Evolutionary conservation across 2,888 invertebrate species (phyloP), one percentile per base, ranked within the genome.

Genomic region (Thereva nobilitata): DNA sequence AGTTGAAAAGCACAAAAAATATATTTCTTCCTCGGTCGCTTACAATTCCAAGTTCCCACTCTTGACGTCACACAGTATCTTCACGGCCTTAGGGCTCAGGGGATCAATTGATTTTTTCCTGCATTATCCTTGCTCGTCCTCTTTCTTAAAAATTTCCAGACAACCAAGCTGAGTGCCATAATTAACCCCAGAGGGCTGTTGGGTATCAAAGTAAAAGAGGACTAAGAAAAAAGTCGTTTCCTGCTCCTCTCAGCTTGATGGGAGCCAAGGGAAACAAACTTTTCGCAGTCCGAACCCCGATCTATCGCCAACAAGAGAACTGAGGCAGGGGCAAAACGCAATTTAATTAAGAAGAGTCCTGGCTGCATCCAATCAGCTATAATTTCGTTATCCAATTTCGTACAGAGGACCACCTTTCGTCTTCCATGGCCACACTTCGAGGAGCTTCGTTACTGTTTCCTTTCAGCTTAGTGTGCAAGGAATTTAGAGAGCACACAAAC

Each of bases 321-420:
- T 34, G 34, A 50, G 23, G 41, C 61, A 61, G 61, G 49, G 50
- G 61, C 61, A 61, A 61, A 61, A 61, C 61, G 50, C 61, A 61
- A 61, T 61, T 61, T 61, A 61, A 61, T 61, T 61, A 61, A 61
- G 61, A 50, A 61, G 50, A 61, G 61, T 61, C 50, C 61, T 61
- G 50, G 61, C 61, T 61, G 61, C 61, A 61, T 61, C 61, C 61
- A 61, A 61, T 61, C 61, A 61, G 61, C 61, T 50, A 61, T 61
- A 61, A 61, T 61, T 61, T 61, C 61, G 61, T 61, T 61, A 61
- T 61, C 61, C 61, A 61, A 61, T 61, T 61, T 50, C 61, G 50
- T 61, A 34, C 61, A 41, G 47, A 50, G 61, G 23, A 23, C 61
- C 61, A 61, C 61, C 61, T 61, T 61, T 61, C 23, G 23, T 61